A percentile compares a stretch with the other conserved stretches of the same genome.
phyloP scores from a whole-genome alignment of 2,797 vertebrate genomes.

The Loriculus beryllinus region DNA sequence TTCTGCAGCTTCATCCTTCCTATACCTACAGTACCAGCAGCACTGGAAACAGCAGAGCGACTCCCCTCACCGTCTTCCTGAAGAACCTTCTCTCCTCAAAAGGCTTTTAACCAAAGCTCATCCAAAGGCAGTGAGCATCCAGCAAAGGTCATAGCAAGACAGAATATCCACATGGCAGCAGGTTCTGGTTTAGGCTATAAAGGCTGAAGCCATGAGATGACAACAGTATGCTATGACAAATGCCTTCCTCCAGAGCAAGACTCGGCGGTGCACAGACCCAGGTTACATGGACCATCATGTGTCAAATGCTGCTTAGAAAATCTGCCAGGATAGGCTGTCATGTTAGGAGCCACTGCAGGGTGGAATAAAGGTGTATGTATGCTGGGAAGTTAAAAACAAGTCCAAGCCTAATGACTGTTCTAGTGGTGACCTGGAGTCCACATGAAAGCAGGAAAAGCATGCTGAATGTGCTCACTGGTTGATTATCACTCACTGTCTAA shows the following conservation, averaged over 20 bases:
- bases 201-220: background rate
- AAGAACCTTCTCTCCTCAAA: background rate
- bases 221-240: background rate
- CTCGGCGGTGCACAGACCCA: accelerated
- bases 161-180: background rate
- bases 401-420: background rate
- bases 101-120: background rate
- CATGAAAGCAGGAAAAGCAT: background rate
- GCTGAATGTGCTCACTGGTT: background rate
- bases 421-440: background rate
- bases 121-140: background rate
- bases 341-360: background rate
- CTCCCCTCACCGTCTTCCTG: background rate
- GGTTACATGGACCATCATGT: background rate
- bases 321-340: background rate
- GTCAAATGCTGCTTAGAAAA: background rate
- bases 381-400: background rate
- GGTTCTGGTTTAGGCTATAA: background rate
- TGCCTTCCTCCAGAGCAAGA: background rate
- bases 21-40: background rate
- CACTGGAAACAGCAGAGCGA: background rate
- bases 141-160: background rate
- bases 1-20: background rate
- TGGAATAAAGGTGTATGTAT: background rate
- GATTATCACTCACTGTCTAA: background rate